A percentile compares a stretch with the other conserved stretches of the same genome.
These are phyloP conservation scores for Drosophila villosipedis DNA, from an alignment of 2,888 invertebrate genomes.

Conservation along the genomic window DNA sequence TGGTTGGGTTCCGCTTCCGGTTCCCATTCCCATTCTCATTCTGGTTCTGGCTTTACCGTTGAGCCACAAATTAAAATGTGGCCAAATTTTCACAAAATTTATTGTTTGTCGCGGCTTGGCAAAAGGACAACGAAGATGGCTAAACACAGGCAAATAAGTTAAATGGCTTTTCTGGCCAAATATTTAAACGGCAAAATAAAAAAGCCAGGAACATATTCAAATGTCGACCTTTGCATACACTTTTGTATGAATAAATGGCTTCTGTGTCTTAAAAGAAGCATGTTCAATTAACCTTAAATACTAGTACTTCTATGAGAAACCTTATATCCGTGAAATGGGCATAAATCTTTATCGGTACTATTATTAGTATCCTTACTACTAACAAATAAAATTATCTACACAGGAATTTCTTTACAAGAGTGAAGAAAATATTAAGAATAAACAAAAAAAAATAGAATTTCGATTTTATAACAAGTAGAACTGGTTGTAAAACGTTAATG, in stretches of 20 bases:
- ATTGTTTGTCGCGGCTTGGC: slow-evolving; percentile 70
- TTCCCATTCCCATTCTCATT: slow-evolving; percentile 3
- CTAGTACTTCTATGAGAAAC: neutral
- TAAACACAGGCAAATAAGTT: slow-evolving; percentile 48
- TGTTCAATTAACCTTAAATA: neutral
- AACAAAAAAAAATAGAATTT: neutral
- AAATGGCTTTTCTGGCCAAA: slow-evolving; percentile 53
- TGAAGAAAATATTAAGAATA: neutral
- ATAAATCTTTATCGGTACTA: too few relatives aligned
- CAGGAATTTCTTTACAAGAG: neutral
- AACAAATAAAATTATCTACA: too few relatives aligned
- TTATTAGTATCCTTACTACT: neutral
- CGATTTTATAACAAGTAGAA: neutral
- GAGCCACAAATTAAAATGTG: slow-evolving; percentile 79
- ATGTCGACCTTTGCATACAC: slow-evolving; percentile 15
- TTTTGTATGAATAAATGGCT: neutral
- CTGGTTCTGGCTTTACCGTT: slow-evolving; percentile 36
- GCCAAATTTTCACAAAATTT: slow-evolving; percentile 74
- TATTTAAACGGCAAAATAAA: slow-evolving; percentile 43
- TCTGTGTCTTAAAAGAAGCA: neutral
- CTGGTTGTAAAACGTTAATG: neutral
- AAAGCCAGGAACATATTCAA: neutral
- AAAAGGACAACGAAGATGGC: slow-evolving; percentile 44
- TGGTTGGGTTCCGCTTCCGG: slow-evolving; percentile 15
- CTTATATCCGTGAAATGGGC: neutral